A percentile compares a stretch with the other conserved stretches of the same genome.
Evolutionary conservation across 2,113 vertebrate species (phyloP).

Genomic region (Gobio gobio): DNA sequence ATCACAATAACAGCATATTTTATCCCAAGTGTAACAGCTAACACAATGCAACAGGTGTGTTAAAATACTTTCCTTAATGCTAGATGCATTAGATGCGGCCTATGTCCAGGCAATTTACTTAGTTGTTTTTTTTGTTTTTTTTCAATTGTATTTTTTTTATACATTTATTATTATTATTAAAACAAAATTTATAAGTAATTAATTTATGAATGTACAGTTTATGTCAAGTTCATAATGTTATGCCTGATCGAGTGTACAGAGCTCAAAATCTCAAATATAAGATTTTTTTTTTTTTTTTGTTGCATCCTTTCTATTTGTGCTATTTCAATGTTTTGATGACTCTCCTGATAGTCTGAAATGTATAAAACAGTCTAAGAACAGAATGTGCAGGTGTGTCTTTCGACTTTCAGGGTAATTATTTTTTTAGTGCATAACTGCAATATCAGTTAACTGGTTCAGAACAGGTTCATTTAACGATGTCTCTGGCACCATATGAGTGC

Average conservation of each 20-base stretch:
- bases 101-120: neutral
- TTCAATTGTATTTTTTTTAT: too few species aligned
- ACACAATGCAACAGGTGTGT: neutral
- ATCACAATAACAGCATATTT: neutral
- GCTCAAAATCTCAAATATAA: neutral
- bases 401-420: neutral
- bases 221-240: too few species aligned
- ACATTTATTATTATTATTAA: too few species aligned
- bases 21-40: neutral
- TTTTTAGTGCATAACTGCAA: neutral
- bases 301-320: neutral
- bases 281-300: neutral
- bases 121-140: too few species aligned
- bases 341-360: neutral
- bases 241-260: too few species aligned
- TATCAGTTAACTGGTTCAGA: neutral
- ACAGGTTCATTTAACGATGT: neutral
- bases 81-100: neutral
- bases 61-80: neutral
- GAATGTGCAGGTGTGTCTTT: neutral
- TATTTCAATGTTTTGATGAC: neutral
- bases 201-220: too few species aligned
- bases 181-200: too few species aligned
- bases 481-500: neutral
- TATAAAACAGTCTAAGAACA: neutral